Evolutionary conservation across 2,113 vertebrate species (phyloP), one percentile per base, ranked within the genome.

Genomic region (Todiramphus saurophagus): DNA sequence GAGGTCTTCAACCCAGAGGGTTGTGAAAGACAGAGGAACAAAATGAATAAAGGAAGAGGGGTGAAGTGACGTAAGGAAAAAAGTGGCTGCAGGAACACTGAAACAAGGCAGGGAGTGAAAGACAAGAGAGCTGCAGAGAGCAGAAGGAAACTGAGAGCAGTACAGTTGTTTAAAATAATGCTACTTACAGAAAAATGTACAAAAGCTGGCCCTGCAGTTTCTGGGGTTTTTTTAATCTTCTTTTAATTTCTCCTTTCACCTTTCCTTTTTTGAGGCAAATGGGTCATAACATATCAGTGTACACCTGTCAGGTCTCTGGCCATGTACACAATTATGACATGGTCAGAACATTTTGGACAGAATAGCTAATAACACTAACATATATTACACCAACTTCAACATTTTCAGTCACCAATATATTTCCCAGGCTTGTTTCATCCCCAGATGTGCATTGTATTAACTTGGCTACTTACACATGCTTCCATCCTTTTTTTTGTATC

Each of bases 221-320:
- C 31, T 18, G 18, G 1, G 1, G 0, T 16, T 35, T 60, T 59
- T 68, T 83, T 50, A 1, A 2, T 67, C 7, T 50, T 79, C 8
- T 83, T 86, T 81, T 56, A 72, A 30, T 73, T 64, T 50, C 12
- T 66, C 2, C 21, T 83, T 89, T 87, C 56, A 46, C 11, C 15
- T 59, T 91, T 69, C 5, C 4, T n/a, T 77, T 93, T 63, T 43
- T 18, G 20, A 90, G 4, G 28, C 3, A 66, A 87, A 78, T 25
- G 11, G 9, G 28, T 68, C 39, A 74, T 44, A 84, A 39, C 2
- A 16, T 3, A 31, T 17, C 21, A 69, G 14, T 9, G 3, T 64
- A 63, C 1, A 4, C 4, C 60, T 27, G 10, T 67, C 46, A 72
- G 20, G 16, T 75, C 67, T 85, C 63, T 55, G n/a, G 21, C 19